Percentiles rank a stretch among this genome's conserved stretches.
Conservation (phyloP, 2,888 invertebrate genomes). For the Hirudinaria manillensis region DNA sequence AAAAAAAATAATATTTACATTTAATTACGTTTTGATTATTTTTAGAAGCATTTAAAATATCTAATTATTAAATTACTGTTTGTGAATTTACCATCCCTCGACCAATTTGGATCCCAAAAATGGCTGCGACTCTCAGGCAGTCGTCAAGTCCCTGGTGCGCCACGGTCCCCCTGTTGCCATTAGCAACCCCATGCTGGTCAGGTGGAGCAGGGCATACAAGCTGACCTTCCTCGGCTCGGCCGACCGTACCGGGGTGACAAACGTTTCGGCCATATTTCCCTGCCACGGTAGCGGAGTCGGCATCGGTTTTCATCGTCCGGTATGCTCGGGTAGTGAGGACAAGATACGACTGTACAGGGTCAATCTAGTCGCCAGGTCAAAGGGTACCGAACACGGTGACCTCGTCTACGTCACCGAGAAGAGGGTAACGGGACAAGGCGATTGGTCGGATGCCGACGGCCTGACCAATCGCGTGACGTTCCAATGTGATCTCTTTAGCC, state of each 20-base stretch:
- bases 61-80: too few relatives aligned
- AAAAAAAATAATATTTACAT: too few relatives aligned
- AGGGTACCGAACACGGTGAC: background rate
- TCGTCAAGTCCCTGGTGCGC: background rate
- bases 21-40: too few relatives aligned
- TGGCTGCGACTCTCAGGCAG: conserved; percentile 1
- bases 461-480: conserved; percentile 4
- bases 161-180: background rate
- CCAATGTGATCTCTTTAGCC: conserved; percentile 2
- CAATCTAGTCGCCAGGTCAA: background rate
- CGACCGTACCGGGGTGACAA: background rate
- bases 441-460: background rate
- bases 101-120: background rate
- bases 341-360: conserved; percentile 7
- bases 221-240: background rate
- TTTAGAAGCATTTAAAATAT: too few relatives aligned
- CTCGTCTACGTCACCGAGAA: conserved; percentile 7
- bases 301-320: background rate
- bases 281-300: background rate
- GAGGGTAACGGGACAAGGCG: background rate
- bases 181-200: conserved; percentile 2
- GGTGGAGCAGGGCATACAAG: background rate
- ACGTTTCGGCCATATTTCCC: background rate
- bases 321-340: background rate
- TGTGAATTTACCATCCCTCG: too few relatives aligned